Percentiles rank a stretch among this genome's conserved stretches.
Evolutionary conservation across 2,797 vertebrate genomes (phyloP).

Genomic region (Karalla daura): DNA sequence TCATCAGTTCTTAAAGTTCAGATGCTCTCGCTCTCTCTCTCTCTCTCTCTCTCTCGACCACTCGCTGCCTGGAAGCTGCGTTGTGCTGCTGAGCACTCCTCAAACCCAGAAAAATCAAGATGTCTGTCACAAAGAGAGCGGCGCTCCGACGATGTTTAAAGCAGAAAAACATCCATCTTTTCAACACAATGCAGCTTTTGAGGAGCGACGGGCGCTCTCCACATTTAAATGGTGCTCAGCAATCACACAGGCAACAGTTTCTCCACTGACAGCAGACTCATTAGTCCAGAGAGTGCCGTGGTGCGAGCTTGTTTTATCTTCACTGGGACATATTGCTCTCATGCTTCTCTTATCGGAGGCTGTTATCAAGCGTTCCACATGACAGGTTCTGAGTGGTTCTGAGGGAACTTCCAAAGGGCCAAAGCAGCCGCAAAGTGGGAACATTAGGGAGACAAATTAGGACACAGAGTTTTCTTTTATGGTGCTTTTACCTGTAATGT

Average conservation of each 20-base stretch:
- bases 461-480: slow-evolving; percentile 16
- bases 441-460: not conserved
- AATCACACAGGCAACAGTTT: slow-evolving; percentile 24
- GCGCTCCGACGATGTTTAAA: not conserved
- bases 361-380: slow-evolving; percentile 17
- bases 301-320: slow-evolving; percentile 49
- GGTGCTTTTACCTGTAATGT: slow-evolving; percentile 91
- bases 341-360: slow-evolving; percentile 43
- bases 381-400: slow-evolving; percentile 7
- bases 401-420: slow-evolving; percentile 7
- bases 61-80: not conserved
- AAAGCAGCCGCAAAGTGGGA: not conserved
- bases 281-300: slow-evolving; percentile 39
- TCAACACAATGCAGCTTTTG: slow-evolving; percentile 1
- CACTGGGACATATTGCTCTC: slow-evolving; percentile 43
- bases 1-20: too few relatives aligned
- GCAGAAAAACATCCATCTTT: slow-evolving; percentile 5
- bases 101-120: not conserved
- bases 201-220: slow-evolving; percentile 1
- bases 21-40: too few relatives aligned
- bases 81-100: too few relatives aligned
- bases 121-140: slow-evolving; percentile 4
- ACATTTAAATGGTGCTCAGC: slow-evolving; percentile 14
- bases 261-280: slow-evolving; percentile 28
- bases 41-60: too few relatives aligned